phyloP scores from a whole-genome alignment of 1,140 invertebrate species.

The Drosophila kikkawai region DNA sequence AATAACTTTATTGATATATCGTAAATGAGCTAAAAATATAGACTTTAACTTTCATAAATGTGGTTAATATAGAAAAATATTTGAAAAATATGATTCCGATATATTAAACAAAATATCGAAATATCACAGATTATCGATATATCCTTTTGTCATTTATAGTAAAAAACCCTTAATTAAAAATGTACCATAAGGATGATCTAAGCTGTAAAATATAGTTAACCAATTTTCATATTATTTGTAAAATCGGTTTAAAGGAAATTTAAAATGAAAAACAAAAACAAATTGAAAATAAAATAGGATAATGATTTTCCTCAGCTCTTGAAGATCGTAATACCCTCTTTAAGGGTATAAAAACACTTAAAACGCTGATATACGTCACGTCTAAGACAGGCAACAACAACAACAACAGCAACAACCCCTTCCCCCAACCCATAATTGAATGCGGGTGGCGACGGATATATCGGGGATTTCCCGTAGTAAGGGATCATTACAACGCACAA shows the following conservation, averaged over 20 bases:
- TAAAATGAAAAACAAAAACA: too few relatives aligned
- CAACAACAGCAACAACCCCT: not conserved
- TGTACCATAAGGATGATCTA: too few relatives aligned
- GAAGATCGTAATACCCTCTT: not conserved
- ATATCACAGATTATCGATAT: too few relatives aligned
- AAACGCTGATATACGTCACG: slow-evolving; percentile 78
- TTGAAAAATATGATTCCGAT: too few relatives aligned
- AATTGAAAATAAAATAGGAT: not conserved
- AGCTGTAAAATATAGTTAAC: too few relatives aligned
- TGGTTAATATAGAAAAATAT: too few relatives aligned
- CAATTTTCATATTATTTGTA: too few relatives aligned
- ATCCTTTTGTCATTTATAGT: too few relatives aligned
- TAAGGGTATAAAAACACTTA: slow-evolving; percentile 50
- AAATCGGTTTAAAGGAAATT: not conserved
- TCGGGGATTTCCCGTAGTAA: slow-evolving; percentile 2
- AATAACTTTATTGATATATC: not conserved
- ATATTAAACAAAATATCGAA: too few relatives aligned
- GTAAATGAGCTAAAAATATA: too few relatives aligned
- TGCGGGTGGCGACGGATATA: not conserved
- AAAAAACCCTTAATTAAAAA: too few relatives aligned
- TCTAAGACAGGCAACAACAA: slow-evolving; percentile 59
- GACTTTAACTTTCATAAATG: too few relatives aligned
- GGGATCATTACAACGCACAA: slow-evolving; percentile 74
- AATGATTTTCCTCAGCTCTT: not conserved
- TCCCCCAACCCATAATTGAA: slow-evolving; percentile 38